A percentile compares a stretch with the other conserved stretches of the same genome.
phyloP scores from a whole-genome alignment of 2,888 invertebrate species.

The Lasioglossum vierecki region DNA sequence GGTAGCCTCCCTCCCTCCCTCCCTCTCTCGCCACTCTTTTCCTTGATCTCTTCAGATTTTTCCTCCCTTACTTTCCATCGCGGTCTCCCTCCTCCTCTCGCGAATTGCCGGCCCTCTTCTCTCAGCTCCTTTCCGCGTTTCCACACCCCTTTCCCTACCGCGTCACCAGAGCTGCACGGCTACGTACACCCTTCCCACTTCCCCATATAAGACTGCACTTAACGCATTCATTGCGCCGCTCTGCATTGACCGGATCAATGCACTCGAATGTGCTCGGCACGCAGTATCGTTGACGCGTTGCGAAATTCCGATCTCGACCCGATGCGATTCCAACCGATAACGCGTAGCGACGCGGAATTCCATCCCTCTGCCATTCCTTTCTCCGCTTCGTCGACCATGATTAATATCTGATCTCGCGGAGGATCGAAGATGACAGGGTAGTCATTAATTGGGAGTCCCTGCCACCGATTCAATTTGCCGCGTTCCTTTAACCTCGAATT shows the following conservation, averaged over 20 bases:
- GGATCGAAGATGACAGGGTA: background rate
- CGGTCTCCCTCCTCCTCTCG: conserved; percentile 41
- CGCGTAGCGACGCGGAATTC: conserved; percentile 42
- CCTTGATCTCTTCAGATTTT: conserved; percentile 53
- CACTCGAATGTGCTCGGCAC: conserved; percentile 71
- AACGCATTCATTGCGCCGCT: conserved; percentile 76
- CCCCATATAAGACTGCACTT: conserved; percentile 78
- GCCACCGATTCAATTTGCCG: background rate
- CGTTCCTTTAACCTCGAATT: background rate
- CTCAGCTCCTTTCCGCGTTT: conserved; percentile 15
- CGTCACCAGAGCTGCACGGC: conserved; percentile 67
- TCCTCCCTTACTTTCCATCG: conserved; percentile 41
- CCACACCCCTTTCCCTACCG: conserved; percentile 47
- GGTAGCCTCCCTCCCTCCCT: conserved; percentile 57
- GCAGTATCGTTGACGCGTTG: conserved; percentile 67
- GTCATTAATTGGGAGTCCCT: background rate
- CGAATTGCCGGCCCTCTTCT: conserved; percentile 40
- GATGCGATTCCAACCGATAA: conserved; percentile 56
- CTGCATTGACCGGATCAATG: conserved; percentile 80
- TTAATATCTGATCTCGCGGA: conserved; percentile 26
- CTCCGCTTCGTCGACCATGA: conserved; percentile 18
- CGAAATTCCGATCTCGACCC: conserved; percentile 49
- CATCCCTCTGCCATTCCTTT: conserved; percentile 33
- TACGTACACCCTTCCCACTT: conserved; percentile 72
- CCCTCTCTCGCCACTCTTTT: conserved; percentile 54